These are phyloP conservation scores for Coptodon bakossiorum DNA, from an alignment of 2,113 vertebrate species.

Conservation along the genomic window DNA sequence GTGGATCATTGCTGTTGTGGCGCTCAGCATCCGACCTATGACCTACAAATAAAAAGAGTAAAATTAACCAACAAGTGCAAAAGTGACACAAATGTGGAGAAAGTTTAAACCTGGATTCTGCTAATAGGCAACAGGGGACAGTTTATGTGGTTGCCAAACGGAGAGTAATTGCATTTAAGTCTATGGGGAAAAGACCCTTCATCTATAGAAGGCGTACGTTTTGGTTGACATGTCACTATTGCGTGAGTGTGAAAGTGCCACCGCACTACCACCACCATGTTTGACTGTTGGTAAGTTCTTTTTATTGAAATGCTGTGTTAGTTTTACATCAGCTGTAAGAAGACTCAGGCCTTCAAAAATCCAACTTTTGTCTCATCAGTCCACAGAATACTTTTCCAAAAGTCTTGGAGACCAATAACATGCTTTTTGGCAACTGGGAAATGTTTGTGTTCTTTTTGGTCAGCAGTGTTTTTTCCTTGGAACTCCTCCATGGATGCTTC, in stretches of 20 bases:
- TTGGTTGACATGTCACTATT: background rate
- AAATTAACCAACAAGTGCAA: background rate
- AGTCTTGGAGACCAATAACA: background rate
- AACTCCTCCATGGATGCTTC: background rate
- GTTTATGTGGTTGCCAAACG: background rate
- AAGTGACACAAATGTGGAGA: background rate
- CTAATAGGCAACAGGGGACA: background rate
- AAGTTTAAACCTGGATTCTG: background rate
- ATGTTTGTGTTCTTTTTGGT: background rate
- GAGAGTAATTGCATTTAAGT: background rate
- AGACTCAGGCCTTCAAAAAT: background rate
- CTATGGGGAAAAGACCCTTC: background rate
- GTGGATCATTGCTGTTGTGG: slow-evolving; percentile 94
- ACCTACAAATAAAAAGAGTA: slow-evolving; percentile 61
- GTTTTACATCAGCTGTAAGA: background rate
- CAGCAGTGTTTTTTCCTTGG: background rate
- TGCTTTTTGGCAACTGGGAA: background rate
- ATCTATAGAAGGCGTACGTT: background rate
- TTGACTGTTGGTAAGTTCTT: background rate
- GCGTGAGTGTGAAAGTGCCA: background rate
- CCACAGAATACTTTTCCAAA: background rate
- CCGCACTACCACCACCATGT: background rate
- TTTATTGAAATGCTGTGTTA: background rate
- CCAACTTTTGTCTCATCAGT: background rate
- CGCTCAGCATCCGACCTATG: slow-evolving; percentile 94